Conservation (phyloP, 2,113 vertebrate genomes). For the Phycodurus eques region DNA sequence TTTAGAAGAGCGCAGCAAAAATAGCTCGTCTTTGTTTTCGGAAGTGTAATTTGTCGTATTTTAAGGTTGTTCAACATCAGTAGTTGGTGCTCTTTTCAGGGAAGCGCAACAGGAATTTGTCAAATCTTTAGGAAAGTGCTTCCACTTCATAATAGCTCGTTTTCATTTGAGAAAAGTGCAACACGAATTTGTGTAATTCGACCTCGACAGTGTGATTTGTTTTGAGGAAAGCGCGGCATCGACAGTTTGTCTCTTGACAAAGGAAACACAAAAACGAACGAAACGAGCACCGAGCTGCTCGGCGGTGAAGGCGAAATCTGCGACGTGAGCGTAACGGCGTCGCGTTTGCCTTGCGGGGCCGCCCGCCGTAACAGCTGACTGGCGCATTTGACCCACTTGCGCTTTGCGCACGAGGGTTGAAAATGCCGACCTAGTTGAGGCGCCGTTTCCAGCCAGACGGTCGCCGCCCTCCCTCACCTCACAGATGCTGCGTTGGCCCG, state of each 20-base stretch:
- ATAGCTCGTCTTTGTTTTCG: background rate
- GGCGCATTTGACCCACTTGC: constrained; percentile 70
- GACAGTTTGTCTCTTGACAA: too few species aligned
- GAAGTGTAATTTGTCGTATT: background rate
- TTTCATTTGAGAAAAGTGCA: too few species aligned
- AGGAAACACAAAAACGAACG: too few species aligned
- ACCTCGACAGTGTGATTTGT: too few species aligned
- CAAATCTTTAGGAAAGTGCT: too few species aligned
- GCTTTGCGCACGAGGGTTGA: constrained; percentile 67
- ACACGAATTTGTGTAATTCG: too few species aligned
- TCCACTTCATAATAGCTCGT: too few species aligned
- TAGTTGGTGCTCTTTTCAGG: background rate
- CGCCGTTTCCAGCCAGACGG: constrained; percentile 48
- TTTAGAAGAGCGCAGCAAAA: background rate
- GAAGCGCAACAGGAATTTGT: background rate
- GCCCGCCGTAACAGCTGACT: constrained; percentile 63
- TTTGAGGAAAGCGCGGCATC: too few species aligned
- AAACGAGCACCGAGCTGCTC: background rate
- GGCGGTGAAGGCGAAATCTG: too few species aligned
- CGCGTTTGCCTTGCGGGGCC: background rate
- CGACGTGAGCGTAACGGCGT: background rate
- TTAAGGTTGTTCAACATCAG: background rate
- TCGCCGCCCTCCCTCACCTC: constrained; percentile 22
- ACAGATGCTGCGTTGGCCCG: background rate
- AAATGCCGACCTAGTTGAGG: constrained; percentile 72